Conservation (phyloP, 2,797 vertebrate genomes). For the Tympanoctomys barrerae region DNA sequence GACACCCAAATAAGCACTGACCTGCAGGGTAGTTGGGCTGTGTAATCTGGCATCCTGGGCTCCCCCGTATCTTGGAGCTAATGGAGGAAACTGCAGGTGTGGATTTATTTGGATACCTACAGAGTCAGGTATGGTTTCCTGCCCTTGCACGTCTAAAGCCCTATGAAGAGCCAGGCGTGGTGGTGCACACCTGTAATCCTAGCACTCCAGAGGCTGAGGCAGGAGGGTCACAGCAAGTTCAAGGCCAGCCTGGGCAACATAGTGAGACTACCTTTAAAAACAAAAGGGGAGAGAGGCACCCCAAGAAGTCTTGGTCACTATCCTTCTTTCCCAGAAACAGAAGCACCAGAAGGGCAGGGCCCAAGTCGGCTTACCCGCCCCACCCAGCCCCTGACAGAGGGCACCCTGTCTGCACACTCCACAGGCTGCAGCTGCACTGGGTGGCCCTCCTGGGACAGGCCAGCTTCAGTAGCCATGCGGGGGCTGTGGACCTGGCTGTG, state of each 20-base stretch:
- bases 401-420: background rate
- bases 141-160: background rate
- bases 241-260: background rate
- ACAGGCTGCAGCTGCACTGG: slow-evolving; percentile 39
- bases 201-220: background rate
- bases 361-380: background rate
- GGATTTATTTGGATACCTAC: background rate
- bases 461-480: slow-evolving; percentile 64
- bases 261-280: background rate
- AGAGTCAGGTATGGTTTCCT: no score
- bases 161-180: background rate
- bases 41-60: background rate
- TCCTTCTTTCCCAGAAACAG: background rate
- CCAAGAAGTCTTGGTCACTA: background rate
- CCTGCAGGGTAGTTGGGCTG: background rate
- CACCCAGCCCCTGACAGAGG: background rate
- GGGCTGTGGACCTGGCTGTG: slow-evolving; percentile 67
- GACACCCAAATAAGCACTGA: background rate
- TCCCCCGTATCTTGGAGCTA: background rate
- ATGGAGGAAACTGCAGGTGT: background rate
- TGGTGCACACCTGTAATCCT: background rate
- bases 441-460: slow-evolving; percentile 47
- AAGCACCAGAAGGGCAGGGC: background rate
- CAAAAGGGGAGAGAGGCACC: background rate
- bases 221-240: background rate